Percentiles rank a stretch among this genome's conserved stretches.
These are phyloP conservation scores for Sphinx pinastri DNA, from an alignment of 2,888 invertebrate species.

Conservation along the genomic window DNA sequence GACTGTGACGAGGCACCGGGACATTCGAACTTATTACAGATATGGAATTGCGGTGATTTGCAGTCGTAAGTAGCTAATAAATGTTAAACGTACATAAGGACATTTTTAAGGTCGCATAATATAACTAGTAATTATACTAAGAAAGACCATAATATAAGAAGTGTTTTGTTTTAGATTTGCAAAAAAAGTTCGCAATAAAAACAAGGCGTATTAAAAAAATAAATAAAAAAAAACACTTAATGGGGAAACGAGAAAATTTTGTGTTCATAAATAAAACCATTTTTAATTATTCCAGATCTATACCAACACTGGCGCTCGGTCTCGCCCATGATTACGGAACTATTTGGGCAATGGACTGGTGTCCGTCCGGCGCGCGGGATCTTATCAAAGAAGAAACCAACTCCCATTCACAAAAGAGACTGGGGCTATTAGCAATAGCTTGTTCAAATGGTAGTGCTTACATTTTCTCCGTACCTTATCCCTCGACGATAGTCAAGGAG, in stretches of 20 bases:
- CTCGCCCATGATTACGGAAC: conserved; percentile 86
- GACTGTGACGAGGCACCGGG: conserved; percentile 58
- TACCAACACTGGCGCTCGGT: conserved; percentile 78
- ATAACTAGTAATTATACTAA: too few species aligned
- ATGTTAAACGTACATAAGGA: too few species aligned
- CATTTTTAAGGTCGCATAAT: background rate
- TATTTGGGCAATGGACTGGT: conserved; percentile 89
- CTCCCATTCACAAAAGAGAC: conserved; percentile 51
- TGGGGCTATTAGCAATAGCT: conserved; percentile 88
- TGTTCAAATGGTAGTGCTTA: conserved; percentile 87
- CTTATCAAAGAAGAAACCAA: conserved; percentile 30
- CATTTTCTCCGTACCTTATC: conserved; percentile 85
- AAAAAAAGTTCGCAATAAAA: too few species aligned
- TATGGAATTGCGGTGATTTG: conserved; percentile 86
- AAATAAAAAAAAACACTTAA: too few species aligned
- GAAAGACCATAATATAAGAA: too few species aligned
- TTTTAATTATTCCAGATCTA: conserved; percentile 45
- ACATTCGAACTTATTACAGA: conserved; percentile 85
- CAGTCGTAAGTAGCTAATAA: conserved; percentile 51
- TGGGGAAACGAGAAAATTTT: too few species aligned
- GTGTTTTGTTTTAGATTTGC: too few species aligned
- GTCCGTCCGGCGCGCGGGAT: conserved; percentile 88
- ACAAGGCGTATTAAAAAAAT: too few species aligned
- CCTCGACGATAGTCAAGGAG: conserved; percentile 52
- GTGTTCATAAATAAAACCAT: too few species aligned